Percentiles rank a stretch among this genome's conserved stretches.
Conservation (phyloP, 2,113 vertebrate species). For the Dasypus novemcinctus region DNA sequence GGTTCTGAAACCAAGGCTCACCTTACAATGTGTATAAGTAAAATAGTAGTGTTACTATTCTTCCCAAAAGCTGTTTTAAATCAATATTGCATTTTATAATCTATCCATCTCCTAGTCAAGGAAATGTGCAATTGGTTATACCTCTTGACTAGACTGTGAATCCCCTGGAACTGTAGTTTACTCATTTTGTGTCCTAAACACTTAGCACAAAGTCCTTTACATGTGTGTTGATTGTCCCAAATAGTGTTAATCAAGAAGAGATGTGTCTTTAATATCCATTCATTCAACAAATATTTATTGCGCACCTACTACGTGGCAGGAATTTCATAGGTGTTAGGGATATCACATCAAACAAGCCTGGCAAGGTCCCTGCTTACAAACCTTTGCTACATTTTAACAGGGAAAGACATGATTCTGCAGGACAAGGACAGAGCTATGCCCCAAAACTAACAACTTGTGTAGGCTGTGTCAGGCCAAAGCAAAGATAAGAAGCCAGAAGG, state of each 20-base stretch:
- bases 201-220: not conserved
- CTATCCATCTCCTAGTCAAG: not conserved
- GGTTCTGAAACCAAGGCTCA: conserved; percentile 22
- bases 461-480: not conserved
- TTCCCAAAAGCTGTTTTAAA: not conserved
- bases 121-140: not conserved
- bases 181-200: conserved; percentile 12
- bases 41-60: not conserved
- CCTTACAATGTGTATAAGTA: not conserved
- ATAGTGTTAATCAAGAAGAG: not conserved
- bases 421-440: not conserved
- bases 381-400: not conserved
- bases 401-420: not conserved
- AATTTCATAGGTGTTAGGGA: not conserved
- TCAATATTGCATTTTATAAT: not conserved
- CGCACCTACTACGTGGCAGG: not conserved
- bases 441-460: not conserved
- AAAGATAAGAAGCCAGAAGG: conserved; percentile 44
- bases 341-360: not conserved
- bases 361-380: not conserved
- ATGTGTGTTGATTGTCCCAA: not conserved
- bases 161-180: not conserved
- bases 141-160: not conserved
- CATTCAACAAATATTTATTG: not conserved
- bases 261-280: not conserved